phyloP scores from a whole-genome alignment of 1,140 invertebrate species.

The Rhysida immarginata region DNA sequence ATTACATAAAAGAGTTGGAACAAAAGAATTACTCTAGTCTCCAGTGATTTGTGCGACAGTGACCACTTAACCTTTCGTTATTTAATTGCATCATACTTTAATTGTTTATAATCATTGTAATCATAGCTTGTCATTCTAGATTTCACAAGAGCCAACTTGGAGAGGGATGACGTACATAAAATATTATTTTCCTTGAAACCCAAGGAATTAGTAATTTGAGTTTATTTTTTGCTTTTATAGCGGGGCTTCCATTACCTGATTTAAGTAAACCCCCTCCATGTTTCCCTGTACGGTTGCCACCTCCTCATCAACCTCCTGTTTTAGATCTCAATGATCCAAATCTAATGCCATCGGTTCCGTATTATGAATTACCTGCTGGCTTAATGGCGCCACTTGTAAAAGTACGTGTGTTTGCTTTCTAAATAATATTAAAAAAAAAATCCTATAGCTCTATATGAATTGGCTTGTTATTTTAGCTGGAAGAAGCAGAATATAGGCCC shows the following conservation, averaged over 20 bases:
- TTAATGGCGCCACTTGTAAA: constrained; percentile 87
- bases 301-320: constrained; percentile 7
- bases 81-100: too few species aligned
- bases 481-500: constrained; percentile 77
- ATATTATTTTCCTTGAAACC: too few species aligned
- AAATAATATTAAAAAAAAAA: background rate
- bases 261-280: constrained; percentile 71
- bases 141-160: too few species aligned
- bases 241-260: constrained; percentile 43
- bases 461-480: constrained; percentile 41
- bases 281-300: constrained; percentile 34
- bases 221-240: background rate
- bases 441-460: constrained; percentile 1
- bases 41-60: too few species aligned
- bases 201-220: background rate
- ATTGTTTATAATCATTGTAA: too few species aligned
- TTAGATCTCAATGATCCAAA: constrained; percentile 30
- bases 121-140: too few species aligned
- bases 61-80: too few species aligned
- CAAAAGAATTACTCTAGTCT: too few species aligned
- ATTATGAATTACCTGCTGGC: constrained; percentile 90
- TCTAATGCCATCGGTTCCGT: constrained; percentile 75
- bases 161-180: too few species aligned
- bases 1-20: too few species aligned
- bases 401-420: constrained; percentile 30